These are phyloP conservation scores for Heliconius eleuchia DNA, from an alignment of 1,140 invertebrate species.

Conservation along the genomic window DNA sequence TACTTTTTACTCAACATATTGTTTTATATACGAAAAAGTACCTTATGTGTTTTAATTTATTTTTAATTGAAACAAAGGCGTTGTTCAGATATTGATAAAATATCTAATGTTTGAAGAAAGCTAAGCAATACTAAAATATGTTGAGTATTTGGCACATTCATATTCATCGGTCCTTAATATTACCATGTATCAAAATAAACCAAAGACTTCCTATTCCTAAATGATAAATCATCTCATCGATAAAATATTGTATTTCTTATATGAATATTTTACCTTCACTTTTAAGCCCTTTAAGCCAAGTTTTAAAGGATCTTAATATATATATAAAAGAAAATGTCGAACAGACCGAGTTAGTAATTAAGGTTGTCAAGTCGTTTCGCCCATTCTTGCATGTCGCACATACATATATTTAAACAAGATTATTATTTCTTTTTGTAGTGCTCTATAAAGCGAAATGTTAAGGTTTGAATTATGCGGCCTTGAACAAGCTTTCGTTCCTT, in stretches of 20 bases:
- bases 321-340: constrained; percentile 16
- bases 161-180: no score
- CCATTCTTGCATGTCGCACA: not conserved
- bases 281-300: not conserved
- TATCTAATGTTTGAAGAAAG: no score
- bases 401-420: constrained; percentile 14
- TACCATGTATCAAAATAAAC: no score
- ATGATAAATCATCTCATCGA: not conserved
- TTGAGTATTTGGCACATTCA: no score
- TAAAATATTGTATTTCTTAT: not conserved
- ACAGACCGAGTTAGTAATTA: constrained; percentile 21
- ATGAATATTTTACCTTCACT: not conserved
- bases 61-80: no score
- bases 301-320: constrained; percentile 10
- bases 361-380: constrained; percentile 20
- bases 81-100: no score
- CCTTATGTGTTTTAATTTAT: no score
- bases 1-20: no score
- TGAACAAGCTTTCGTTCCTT: constrained; percentile 61
- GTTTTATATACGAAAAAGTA: no score
- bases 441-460: constrained; percentile 67
- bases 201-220: not conserved
- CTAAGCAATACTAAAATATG: no score
- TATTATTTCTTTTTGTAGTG: constrained; percentile 52
- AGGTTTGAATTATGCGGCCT: constrained; percentile 55